phyloP scores from a whole-genome alignment of 1,140 invertebrate genomes.

The Bursaphelenchus mucronatus region DNA sequence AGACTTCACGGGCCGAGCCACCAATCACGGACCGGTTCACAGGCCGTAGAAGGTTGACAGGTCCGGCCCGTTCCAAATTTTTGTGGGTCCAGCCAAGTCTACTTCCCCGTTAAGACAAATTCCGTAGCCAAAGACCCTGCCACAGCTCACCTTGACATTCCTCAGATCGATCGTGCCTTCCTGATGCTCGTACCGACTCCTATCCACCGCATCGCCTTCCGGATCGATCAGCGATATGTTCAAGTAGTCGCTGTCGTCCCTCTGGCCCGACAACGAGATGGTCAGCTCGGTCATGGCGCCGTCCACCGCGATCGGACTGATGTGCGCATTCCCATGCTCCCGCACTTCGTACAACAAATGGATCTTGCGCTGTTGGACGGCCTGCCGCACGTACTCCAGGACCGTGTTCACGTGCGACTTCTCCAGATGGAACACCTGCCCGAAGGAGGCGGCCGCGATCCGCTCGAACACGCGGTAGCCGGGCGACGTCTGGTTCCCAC shows the following conservation, averaged over 20 bases:
- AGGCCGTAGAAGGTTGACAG: no score
- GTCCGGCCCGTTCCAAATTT: no score
- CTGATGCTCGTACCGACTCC: conserved; percentile 47
- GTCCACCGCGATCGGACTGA: conserved; percentile 49
- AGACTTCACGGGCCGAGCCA: no score
- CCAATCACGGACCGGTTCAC: no score
- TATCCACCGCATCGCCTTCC: conserved; percentile 48
- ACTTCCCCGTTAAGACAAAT: no score
- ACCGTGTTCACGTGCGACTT: conserved; percentile 72
- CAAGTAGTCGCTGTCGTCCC: conserved; percentile 56
- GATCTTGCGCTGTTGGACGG: conserved; percentile 45
- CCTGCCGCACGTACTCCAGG: conserved; percentile 52
- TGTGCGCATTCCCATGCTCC: conserved; percentile 46
- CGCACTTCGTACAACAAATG: conserved; percentile 55
- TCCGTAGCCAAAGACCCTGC: no score
- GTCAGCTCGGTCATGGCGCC: conserved; percentile 52
- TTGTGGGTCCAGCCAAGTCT: no score
- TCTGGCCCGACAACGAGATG: conserved; percentile 52
- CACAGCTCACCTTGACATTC: conserved; percentile 60
- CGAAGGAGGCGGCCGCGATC: conserved; percentile 71
- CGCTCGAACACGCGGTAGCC: conserved; percentile 70
- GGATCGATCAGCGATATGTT: conserved; percentile 56
- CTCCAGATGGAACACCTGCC: conserved; percentile 71
- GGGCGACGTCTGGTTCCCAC: conserved; percentile 62
- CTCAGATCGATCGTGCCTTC: conserved; percentile 63